A percentile compares a stretch with the other conserved stretches of the same genome.
Evolutionary conservation across 2,113 vertebrate species (phyloP).

Genomic region (Hepsetus odoe): DNA sequence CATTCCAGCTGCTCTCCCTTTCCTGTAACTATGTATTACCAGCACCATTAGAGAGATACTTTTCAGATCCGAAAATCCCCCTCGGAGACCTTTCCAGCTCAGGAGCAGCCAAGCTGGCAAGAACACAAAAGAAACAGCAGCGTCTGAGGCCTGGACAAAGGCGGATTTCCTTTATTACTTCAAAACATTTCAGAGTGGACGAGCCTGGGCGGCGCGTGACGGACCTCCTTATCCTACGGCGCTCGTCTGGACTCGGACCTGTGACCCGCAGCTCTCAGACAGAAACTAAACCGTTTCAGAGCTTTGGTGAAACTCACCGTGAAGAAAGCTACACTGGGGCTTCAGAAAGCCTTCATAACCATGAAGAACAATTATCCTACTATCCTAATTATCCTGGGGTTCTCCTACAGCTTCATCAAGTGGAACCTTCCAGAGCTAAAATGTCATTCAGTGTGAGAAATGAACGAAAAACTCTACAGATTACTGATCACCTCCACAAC

Average conservation of each 20-base stretch:
- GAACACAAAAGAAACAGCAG: conserved; percentile 24
- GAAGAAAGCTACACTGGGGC: no score
- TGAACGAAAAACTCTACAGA: no score
- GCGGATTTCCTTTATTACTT: conserved; percentile 42
- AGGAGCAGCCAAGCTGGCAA: conserved; percentile 17
- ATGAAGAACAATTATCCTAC: no score
- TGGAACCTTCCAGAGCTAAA: no score
- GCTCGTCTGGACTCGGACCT: not conserved
- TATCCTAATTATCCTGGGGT: no score
- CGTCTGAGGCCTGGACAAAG: conserved; percentile 7
- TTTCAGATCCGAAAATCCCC: not conserved
- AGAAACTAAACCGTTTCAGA: not conserved
- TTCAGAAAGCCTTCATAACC: no score
- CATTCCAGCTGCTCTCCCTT: conserved; percentile 46
- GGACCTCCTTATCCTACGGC: not conserved
- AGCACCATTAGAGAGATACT: not conserved
- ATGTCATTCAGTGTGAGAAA: no score
- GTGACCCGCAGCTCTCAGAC: not conserved
- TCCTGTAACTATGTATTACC: conserved; percentile 36
- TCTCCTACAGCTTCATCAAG: no score
- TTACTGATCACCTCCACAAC: no score
- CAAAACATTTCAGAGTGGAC: conserved; percentile 39
- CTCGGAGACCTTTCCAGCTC: not conserved
- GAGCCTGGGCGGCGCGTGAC: not conserved
- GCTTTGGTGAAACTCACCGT: no score